These are phyloP conservation scores for Nephrotoma flavescens DNA, from an alignment of 2,888 invertebrate species.

Conservation along the genomic window DNA sequence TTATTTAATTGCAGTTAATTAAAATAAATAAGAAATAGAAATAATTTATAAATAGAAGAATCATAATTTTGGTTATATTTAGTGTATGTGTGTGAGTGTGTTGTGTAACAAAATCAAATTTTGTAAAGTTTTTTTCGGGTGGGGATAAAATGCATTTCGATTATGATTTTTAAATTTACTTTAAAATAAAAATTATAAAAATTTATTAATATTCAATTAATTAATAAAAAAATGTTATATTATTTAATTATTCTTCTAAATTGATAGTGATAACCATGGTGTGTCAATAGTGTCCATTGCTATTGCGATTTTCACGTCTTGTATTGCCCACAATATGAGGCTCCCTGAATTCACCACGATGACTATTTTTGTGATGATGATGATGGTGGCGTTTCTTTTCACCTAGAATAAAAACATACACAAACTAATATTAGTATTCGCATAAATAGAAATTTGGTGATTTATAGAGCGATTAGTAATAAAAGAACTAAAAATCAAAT, in stretches of 20 bases:
- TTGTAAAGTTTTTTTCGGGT: background rate
- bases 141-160: background rate
- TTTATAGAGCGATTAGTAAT: background rate
- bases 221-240: background rate
- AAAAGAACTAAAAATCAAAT: no score
- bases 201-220: background rate
- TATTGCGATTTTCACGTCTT: constrained; percentile 29
- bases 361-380: constrained; percentile 31
- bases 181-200: background rate
- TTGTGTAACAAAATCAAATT: background rate
- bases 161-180: background rate
- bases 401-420: constrained; percentile 13
- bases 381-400: constrained; percentile 34
- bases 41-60: background rate
- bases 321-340: constrained; percentile 21
- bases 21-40: background rate
- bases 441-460: background rate
- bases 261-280: constrained; percentile 33
- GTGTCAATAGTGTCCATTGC: constrained; percentile 30
- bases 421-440: background rate
- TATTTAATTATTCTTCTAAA: constrained; percentile 23
- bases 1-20: background rate
- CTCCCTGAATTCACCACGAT: constrained; percentile 29
- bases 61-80: background rate
- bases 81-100: background rate